phyloP scores from a whole-genome alignment of 1,140 invertebrate genomes.

The Antheraea mylitta region DNA sequence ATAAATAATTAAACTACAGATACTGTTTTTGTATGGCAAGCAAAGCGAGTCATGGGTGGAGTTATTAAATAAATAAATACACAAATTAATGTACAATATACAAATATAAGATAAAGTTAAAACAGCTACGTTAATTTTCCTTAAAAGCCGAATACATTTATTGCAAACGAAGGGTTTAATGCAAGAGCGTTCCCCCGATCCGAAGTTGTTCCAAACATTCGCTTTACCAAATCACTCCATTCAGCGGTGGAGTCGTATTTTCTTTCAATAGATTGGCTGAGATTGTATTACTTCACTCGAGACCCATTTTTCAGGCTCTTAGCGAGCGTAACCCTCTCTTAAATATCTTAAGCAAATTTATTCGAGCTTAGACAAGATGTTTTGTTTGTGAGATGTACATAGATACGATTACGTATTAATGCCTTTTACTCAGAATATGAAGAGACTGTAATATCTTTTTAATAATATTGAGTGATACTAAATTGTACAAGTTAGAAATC shows the following conservation, averaged over 20 bases:
- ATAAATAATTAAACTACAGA: too few species aligned
- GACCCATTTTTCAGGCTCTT: conserved; percentile 31
- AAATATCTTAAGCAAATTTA: conserved; percentile 38
- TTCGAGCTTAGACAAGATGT: conserved; percentile 31
- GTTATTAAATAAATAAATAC: too few species aligned
- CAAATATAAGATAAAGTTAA: not conserved
- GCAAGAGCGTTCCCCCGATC: not conserved
- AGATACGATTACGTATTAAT: conserved; percentile 21
- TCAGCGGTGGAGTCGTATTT: conserved; percentile 15
- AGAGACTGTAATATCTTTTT: too few species aligned
- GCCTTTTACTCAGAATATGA: conserved; percentile 1
- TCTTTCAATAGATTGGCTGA: conserved; percentile 27
- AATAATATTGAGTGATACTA: too few species aligned
- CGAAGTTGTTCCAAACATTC: not conserved
- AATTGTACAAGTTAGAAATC: too few species aligned
- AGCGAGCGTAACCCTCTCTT: conserved; percentile 25
- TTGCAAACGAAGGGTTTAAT: conserved; percentile 2
- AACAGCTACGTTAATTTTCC: not conserved
- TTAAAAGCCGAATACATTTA: not conserved
- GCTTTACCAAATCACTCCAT: conserved; percentile 2
- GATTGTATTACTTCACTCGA: conserved; percentile 29
- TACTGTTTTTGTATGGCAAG: too few species aligned
- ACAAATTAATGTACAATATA: not conserved
- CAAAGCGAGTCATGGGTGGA: too few species aligned
- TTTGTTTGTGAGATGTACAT: conserved; percentile 29